These are phyloP conservation scores for Nasonia giraulti DNA, from an alignment of 1,140 invertebrate genomes.

Conservation along the genomic window DNA sequence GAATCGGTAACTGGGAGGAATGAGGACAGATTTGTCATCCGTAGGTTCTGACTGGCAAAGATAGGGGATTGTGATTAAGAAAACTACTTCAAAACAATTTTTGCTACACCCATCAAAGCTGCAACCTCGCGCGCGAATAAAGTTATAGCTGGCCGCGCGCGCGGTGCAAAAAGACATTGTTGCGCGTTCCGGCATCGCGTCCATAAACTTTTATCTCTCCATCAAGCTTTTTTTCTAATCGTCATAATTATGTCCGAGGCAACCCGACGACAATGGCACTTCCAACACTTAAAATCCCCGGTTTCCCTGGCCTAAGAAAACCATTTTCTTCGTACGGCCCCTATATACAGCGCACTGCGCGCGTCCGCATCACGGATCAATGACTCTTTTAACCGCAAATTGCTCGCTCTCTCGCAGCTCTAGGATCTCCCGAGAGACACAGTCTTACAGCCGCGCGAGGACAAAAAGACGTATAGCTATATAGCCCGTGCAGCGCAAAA, in stretches of 20 bases:
- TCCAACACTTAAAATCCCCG: not conserved
- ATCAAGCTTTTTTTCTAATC: constrained; percentile 2
- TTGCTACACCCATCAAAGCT: too few relatives aligned
- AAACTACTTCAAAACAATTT: too few relatives aligned
- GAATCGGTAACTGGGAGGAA: too few relatives aligned
- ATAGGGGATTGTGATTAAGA: too few relatives aligned
- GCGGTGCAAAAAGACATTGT: not conserved
- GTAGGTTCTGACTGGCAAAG: too few relatives aligned
- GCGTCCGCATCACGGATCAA: constrained; percentile 24
- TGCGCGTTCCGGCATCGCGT: not conserved
- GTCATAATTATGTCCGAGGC: not conserved
- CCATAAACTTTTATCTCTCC: constrained; percentile 1
- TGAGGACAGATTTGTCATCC: too few relatives aligned
- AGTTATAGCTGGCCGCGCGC: too few relatives aligned
- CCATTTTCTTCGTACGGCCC: not conserved
- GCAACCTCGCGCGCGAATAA: too few relatives aligned
- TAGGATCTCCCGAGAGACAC: not conserved
- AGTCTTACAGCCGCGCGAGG: not conserved
- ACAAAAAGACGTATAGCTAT: not conserved
- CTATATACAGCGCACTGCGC: too few relatives aligned
- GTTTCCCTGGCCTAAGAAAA: not conserved
- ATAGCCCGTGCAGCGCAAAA: not conserved
- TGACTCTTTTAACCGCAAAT: constrained; percentile 12
- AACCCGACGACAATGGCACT: constrained; percentile 1
- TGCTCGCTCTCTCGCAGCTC: not conserved